A percentile compares a stretch with the other conserved stretches of the same genome.
Conservation (phyloP, 30 jellyfish, hydroid and myxozoan genomes). For the Hydractinia symbiolongicarpus region DNA sequence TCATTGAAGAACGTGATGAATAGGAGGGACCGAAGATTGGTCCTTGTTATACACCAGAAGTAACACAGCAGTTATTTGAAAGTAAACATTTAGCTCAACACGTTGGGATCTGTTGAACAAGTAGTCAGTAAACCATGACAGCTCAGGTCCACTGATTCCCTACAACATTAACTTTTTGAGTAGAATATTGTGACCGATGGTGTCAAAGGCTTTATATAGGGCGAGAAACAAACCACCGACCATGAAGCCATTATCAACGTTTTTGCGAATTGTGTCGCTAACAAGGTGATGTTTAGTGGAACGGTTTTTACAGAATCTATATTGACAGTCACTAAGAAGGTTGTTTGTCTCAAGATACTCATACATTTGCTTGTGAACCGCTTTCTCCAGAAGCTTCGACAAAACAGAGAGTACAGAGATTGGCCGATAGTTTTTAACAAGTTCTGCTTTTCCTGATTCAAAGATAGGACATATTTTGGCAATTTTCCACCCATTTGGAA, state of each 20-base stretch:
- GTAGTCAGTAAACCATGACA: constrained; percentile 62
- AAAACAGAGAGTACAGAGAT: constrained; percentile 60
- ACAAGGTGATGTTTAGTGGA: constrained; percentile 55
- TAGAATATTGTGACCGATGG: constrained; percentile 46
- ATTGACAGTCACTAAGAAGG: constrained; percentile 55
- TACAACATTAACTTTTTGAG: constrained; percentile 33
- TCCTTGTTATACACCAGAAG: not conserved
- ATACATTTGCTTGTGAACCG: constrained; percentile 57
- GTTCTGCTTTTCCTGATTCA: constrained; percentile 6
- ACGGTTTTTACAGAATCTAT: constrained; percentile 45
- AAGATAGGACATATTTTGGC: constrained; percentile 44
- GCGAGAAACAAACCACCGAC: constrained; percentile 59
- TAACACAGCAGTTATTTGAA: too few relatives aligned
- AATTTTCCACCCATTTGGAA: constrained; percentile 50
- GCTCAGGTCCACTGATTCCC: too few relatives aligned
- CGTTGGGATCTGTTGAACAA: constrained; percentile 44
- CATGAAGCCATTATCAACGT: constrained; percentile 48
- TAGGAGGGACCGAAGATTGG: not conserved
- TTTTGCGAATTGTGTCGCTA: constrained; percentile 45
- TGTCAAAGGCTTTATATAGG: too few relatives aligned
- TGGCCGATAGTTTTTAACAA: constrained; percentile 64
- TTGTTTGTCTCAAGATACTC: constrained; percentile 45
- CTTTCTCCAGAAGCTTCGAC: constrained; percentile 39
- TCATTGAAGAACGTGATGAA: constrained; percentile 1
- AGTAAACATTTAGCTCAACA: not conserved